phyloP scores from a whole-genome alignment of 2,797 vertebrate species.

The Cottoperca gobio region DNA sequence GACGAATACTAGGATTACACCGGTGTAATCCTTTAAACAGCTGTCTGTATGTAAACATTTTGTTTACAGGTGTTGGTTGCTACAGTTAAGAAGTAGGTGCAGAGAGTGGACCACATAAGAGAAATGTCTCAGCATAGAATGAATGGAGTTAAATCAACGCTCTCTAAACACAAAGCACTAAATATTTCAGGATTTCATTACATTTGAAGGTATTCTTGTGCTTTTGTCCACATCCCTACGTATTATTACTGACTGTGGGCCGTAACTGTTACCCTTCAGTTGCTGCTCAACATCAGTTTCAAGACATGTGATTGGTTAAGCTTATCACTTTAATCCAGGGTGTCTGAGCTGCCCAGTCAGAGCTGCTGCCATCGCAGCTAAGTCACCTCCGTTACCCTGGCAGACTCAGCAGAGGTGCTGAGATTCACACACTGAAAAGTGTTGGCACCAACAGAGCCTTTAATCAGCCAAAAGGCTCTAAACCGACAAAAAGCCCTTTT shows the following conservation, averaged over 20 bases:
- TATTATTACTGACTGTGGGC: neutral
- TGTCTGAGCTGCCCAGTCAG: slow-evolving; percentile 26
- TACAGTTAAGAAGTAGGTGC: neutral
- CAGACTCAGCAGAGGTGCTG: slow-evolving; percentile 30
- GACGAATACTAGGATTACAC: slow-evolving; percentile 5
- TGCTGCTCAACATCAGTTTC: slow-evolving; percentile 22
- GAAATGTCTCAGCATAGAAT: neutral
- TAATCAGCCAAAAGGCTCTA: slow-evolving; percentile 58
- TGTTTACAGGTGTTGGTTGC: neutral
- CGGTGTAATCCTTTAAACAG: slow-evolving; percentile 20
- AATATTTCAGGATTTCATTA: neutral
- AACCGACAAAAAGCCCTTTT: slow-evolving; percentile 41
- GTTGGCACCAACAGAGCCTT: slow-evolving; percentile 43
- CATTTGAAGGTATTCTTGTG: neutral
- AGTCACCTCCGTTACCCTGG: slow-evolving; percentile 41
- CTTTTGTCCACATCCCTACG: neutral
- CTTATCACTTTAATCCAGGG: slow-evolving; percentile 49
- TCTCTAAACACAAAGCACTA: neutral
- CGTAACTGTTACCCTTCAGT: neutral
- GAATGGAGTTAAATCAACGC: neutral
- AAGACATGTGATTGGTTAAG: slow-evolving; percentile 36
- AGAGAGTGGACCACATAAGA: neutral
- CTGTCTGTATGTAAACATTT: slow-evolving; percentile 6
- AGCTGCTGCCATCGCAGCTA: slow-evolving; percentile 32
- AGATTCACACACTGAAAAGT: slow-evolving; percentile 49